Conservation (phyloP, 2,888 invertebrate genomes). For the Cinara cedri region DNA sequence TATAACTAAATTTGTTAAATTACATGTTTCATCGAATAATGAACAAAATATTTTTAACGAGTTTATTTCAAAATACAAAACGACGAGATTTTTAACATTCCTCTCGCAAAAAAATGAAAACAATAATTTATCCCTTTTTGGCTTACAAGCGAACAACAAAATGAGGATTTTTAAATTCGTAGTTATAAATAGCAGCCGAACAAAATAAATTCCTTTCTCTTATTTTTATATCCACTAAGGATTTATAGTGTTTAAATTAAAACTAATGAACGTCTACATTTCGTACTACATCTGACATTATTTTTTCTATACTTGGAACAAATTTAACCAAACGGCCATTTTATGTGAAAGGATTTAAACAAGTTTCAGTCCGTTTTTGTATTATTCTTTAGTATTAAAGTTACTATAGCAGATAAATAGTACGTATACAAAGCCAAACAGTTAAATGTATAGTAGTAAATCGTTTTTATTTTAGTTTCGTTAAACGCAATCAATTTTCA, state of each 20-base stretch:
- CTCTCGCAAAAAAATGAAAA: background rate
- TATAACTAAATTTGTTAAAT: background rate
- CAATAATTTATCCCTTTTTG: background rate
- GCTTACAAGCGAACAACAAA: background rate
- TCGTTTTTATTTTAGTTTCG: background rate
- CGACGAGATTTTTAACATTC: background rate
- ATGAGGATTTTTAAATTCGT: background rate
- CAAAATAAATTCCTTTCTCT: background rate
- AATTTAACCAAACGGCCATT: background rate
- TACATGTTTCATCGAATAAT: background rate
- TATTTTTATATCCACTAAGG: background rate
- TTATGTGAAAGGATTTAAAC: background rate
- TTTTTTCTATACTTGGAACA: background rate
- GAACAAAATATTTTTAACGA: background rate
- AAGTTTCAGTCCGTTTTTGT: background rate
- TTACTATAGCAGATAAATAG: background rate
- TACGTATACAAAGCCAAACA: background rate
- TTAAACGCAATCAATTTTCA: background rate
- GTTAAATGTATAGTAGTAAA: background rate
- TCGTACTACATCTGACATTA: background rate
- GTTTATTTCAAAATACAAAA: background rate
- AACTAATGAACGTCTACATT: constrained; percentile 17
- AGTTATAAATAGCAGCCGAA: background rate
- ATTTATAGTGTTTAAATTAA: constrained; percentile 34
- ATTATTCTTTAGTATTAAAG: background rate